A percentile compares a stretch with the other conserved stretches of the same genome.
Evolutionary conservation across 2,888 invertebrate genomes (phyloP).

Genomic region (Theodoxus fluviatilis): DNA sequence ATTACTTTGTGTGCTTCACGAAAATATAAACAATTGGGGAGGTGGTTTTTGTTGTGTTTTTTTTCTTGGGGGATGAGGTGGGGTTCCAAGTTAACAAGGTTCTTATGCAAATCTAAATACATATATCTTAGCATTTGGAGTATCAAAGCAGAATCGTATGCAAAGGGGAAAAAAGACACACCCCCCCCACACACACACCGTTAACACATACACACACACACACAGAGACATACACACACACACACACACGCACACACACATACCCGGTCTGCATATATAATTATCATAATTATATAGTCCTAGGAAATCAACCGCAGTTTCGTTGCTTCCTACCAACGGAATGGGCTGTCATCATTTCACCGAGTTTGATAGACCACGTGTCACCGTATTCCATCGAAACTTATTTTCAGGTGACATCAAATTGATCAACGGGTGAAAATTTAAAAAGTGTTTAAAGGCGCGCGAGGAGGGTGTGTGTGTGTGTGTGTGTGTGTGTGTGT

Average conservation of each 20-base stretch:
- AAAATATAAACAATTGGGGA: too few species aligned
- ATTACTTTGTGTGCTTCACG: too few species aligned
- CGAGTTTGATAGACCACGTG: not conserved
- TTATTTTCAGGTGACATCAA: not conserved
- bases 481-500: not conserved
- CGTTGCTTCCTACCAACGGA: too few species aligned
- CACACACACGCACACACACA: constrained; percentile 9
- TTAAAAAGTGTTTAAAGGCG: not conserved
- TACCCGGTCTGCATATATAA: not conserved
- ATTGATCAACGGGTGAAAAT: not conserved
- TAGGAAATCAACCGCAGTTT: too few species aligned
- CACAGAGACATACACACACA: not conserved
- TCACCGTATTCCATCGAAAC: not conserved
- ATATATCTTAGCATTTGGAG: too few species aligned
- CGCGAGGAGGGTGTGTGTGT: not conserved
- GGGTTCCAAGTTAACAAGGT: too few species aligned
- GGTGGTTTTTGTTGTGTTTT: too few species aligned
- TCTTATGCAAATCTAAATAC: too few species aligned
- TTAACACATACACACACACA: not conserved
- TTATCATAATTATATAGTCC: not conserved
- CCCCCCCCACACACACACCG: not conserved
- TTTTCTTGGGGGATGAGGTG: too few species aligned
- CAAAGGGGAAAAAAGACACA: not conserved
- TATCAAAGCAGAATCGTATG: not conserved
- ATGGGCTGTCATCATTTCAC: too few species aligned